These are phyloP conservation scores for Stomorhina lunata DNA, from an alignment of 2,888 invertebrate genomes.

Conservation along the genomic window DNA sequence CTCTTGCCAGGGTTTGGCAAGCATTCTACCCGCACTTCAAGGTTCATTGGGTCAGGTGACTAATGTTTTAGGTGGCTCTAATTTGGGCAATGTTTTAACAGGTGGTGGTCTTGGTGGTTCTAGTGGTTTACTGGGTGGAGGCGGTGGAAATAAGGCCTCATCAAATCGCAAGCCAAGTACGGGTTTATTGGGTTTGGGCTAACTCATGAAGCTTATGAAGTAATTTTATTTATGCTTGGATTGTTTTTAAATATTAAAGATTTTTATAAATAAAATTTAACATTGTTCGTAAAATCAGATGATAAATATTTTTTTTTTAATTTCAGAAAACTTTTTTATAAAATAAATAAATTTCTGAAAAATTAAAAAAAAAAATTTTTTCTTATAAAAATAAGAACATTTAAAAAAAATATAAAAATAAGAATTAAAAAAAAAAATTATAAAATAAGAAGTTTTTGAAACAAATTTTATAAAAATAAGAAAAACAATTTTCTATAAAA, in stretches of 20 bases:
- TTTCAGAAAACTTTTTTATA: no score
- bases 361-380: no score
- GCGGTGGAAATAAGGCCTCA: background rate
- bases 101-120: background rate
- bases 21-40: conserved; percentile 65
- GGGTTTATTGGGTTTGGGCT: conserved; percentile 34
- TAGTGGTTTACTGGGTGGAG: conserved; percentile 43
- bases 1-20: conserved; percentile 73
- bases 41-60: conserved; percentile 69
- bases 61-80: conserved; percentile 54
- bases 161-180: conserved; percentile 21
- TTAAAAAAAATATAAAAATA: no score
- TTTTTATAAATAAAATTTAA: no score
- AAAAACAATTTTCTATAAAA: no score
- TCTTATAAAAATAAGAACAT: no score
- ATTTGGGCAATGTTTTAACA: conserved; percentile 6
- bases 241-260: background rate
- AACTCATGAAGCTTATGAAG: background rate
- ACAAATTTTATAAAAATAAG: no score
- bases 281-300: no score
- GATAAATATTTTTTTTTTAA: no score
- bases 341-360: no score
- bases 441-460: no score
- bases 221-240: background rate
- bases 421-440: no score